phyloP scores from a whole-genome alignment of 1,140 invertebrate genomes.

The Chironomus tepperi region DNA sequence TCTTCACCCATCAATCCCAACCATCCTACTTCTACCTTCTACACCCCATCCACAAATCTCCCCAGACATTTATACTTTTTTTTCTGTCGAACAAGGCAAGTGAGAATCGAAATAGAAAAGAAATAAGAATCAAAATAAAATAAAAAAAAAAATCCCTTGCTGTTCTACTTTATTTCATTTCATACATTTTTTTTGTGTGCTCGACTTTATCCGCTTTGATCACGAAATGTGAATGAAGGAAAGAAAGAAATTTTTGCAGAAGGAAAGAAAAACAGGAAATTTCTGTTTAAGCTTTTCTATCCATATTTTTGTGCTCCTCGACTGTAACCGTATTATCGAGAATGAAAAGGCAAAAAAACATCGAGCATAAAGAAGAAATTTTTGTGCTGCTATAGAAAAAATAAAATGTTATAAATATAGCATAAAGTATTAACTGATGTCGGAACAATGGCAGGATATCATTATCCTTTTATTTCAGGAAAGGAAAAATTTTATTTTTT shows the following conservation, averaged over 20 bases:
- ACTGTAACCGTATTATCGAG: neutral
- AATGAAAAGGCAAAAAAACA: neutral
- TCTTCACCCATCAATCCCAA: too few relatives aligned
- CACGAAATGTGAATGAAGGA: neutral
- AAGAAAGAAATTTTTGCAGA: too few relatives aligned
- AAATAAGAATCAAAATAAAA: too few relatives aligned
- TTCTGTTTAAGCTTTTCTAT: slow-evolving; percentile 3
- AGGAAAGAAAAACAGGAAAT: slow-evolving; percentile 2
- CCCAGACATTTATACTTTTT: too few relatives aligned
- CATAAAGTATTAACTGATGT: neutral
- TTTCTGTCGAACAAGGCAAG: too few relatives aligned
- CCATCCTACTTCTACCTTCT: too few relatives aligned
- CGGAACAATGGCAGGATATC: slow-evolving; percentile 17
- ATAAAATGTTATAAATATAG: neutral
- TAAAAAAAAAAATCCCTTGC: too few relatives aligned
- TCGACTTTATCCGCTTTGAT: neutral
- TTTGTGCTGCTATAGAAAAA: neutral
- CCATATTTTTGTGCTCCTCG: neutral
- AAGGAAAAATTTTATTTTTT: neutral
- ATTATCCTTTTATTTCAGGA: slow-evolving; percentile 16
- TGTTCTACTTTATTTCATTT: too few relatives aligned
- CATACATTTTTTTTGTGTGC: too few relatives aligned
- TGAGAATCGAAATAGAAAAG: too few relatives aligned
- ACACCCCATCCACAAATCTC: too few relatives aligned
- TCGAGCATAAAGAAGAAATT: neutral